These are phyloP conservation scores for Ennomos quercinarius DNA, from an alignment of 2,888 invertebrate species.

Conservation along the genomic window DNA sequence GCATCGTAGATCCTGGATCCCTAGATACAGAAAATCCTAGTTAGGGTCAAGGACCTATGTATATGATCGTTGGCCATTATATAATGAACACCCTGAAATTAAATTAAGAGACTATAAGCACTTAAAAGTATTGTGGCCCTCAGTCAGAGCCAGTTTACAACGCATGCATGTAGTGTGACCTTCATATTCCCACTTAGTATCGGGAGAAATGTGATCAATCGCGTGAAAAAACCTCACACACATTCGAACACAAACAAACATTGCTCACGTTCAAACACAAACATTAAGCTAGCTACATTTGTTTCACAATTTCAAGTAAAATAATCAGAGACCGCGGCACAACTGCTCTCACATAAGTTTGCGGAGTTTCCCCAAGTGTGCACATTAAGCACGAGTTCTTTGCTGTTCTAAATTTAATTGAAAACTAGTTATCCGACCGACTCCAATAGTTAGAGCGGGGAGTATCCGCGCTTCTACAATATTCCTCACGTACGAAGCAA, in stretches of 20 bases:
- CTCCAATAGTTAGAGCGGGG: conserved; percentile 25
- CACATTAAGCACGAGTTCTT: conserved; percentile 31
- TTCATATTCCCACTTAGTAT: too few relatives aligned
- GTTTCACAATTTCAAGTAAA: background rate
- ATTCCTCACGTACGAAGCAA: conserved; percentile 40
- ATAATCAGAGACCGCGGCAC: background rate
- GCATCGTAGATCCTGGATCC: too few relatives aligned
- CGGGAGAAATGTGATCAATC: background rate
- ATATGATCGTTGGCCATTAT: too few relatives aligned
- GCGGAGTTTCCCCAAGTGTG: conserved; percentile 5
- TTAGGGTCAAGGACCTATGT: too few relatives aligned
- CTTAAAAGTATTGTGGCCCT: too few relatives aligned
- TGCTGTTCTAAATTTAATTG: conserved; percentile 38
- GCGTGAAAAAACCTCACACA: background rate
- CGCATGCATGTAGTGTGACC: too few relatives aligned
- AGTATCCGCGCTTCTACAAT: conserved; percentile 23
- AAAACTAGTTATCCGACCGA: conserved; percentile 34
- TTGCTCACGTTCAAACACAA: background rate
- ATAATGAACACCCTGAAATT: too few relatives aligned
- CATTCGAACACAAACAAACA: background rate
- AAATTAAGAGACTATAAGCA: too few relatives aligned
- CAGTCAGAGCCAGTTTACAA: too few relatives aligned
- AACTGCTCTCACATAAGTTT: conserved; percentile 1
- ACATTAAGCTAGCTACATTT: too few relatives aligned
- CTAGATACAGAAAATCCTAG: too few relatives aligned